Percentiles rank a stretch among this genome's conserved stretches.
Evolutionary conservation across 1,140 invertebrate genomes (phyloP).

Genomic region (Delia radicum): DNA sequence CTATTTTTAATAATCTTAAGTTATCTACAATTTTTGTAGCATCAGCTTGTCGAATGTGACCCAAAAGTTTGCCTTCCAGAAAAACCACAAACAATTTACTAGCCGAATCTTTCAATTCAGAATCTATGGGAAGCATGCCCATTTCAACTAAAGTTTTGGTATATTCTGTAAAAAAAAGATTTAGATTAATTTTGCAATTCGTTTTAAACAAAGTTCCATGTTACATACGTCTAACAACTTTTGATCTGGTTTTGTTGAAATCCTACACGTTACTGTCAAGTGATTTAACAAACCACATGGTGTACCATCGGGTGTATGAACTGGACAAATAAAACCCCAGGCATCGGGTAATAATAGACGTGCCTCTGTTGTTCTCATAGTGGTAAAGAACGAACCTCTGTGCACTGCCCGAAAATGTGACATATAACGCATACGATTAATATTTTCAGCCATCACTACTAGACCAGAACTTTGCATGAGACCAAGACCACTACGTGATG

Average conservation of each 20-base stretch:
- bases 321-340: slow-evolving; percentile 99
- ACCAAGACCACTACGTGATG: slow-evolving; percentile 71
- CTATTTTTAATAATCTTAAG: slow-evolving; percentile 75
- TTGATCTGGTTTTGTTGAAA: slow-evolving; percentile 61
- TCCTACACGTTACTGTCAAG: slow-evolving; percentile 74
- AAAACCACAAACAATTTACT: slow-evolving; percentile 66
- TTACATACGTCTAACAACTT: slow-evolving; percentile 45
- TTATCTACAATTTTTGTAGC: slow-evolving; percentile 67
- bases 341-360: slow-evolving; percentile 94
- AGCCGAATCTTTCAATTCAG: slow-evolving; percentile 54
- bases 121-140: slow-evolving; percentile 72
- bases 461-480: slow-evolving; percentile 86
- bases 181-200: neutral
- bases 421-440: slow-evolving; percentile 95
- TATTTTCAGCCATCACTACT: slow-evolving; percentile 93
- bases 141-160: slow-evolving; percentile 60
- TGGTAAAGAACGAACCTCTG: slow-evolving; percentile 91
- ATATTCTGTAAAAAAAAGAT: slow-evolving; percentile 54
- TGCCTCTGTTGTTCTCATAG: slow-evolving; percentile 96
- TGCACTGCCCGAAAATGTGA: slow-evolving; percentile 95
- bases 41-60: slow-evolving; percentile 69
- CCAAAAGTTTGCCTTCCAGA: slow-evolving; percentile 82
- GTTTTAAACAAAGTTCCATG: no score
- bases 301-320: slow-evolving; percentile 96
- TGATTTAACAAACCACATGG: slow-evolving; percentile 98